A percentile compares a stretch with the other conserved stretches of the same genome.
phyloP scores from a whole-genome alignment of 2,113 vertebrate genomes.

The Narcine bancroftii region DNA sequence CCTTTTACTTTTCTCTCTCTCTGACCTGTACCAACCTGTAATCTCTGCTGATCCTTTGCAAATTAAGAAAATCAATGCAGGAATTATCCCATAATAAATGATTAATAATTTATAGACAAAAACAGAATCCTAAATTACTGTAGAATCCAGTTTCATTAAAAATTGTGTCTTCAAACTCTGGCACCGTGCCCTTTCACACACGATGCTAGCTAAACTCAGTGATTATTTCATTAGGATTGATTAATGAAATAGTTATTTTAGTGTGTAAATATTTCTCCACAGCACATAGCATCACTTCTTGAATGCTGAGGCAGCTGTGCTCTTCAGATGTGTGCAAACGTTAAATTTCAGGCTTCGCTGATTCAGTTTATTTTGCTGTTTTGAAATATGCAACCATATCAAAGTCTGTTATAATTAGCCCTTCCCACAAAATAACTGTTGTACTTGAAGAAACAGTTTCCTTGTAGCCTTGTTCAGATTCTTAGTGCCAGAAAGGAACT shows the following conservation, averaged over 20 bases:
- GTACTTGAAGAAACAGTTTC: neutral
- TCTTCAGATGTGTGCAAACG: neutral
- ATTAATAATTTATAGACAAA: too few relatives aligned
- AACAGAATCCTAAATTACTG: too few relatives aligned
- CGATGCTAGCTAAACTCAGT: neutral
- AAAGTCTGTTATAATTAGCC: neutral
- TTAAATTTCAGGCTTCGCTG: constrained; percentile 25
- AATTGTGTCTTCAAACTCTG: too few relatives aligned
- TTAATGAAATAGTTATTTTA: neutral
- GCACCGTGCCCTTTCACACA: neutral
- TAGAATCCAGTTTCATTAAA: too few relatives aligned
- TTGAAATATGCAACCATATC: neutral
- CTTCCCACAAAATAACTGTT: neutral
- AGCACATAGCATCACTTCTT: neutral
- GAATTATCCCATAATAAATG: too few relatives aligned
- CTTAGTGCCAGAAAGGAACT: neutral
- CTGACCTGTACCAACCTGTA: too few relatives aligned
- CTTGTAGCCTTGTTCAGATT: neutral
- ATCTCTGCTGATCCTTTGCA: too few relatives aligned
- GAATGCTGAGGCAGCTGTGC: neutral
- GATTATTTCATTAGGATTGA: too few relatives aligned
- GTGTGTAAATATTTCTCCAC: neutral
- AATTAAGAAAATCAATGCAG: too few relatives aligned
- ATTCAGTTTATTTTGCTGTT: constrained; percentile 11
- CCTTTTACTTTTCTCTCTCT: too few relatives aligned